These are phyloP conservation scores for Crenichthys baileyi DNA, from an alignment of 2,797 vertebrate genomes.

Conservation along the genomic window DNA sequence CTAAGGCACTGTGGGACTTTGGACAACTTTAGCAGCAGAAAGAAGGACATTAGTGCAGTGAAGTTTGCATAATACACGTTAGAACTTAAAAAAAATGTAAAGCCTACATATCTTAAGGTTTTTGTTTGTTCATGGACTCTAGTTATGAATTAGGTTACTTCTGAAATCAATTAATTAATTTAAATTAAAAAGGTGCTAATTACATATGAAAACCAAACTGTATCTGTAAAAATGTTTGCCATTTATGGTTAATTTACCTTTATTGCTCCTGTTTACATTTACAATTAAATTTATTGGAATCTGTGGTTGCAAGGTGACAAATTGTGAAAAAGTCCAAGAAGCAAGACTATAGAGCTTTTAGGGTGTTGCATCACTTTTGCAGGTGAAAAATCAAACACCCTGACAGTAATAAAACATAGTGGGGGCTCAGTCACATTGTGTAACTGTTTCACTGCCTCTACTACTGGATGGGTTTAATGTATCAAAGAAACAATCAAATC, in stretches of 20 bases:
- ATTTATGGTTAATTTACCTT: neutral
- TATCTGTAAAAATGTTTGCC: no score
- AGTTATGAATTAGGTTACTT: no score
- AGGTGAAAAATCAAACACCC: neutral
- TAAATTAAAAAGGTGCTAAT: no score
- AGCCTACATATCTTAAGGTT: no score
- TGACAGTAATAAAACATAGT: neutral
- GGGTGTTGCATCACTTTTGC: conserved; percentile 3
- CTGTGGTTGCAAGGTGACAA: no score
- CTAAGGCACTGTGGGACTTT: neutral
- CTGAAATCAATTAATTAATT: no score
- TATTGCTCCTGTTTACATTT: no score
- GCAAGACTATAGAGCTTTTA: neutral
- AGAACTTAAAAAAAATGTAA: neutral
- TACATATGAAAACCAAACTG: no score
- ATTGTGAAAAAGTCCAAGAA: no score
- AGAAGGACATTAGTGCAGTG: neutral
- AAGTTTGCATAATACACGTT: neutral
- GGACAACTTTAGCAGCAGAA: neutral
- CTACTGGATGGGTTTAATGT: neutral
- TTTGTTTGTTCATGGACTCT: no score
- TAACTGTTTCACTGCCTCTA: neutral
- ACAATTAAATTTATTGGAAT: no score
- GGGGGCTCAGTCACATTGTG: neutral
- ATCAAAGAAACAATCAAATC: conserved; percentile 7